These are phyloP conservation scores for Hetaerina titia DNA, from an alignment of 2,888 invertebrate species.

Conservation along the genomic window DNA sequence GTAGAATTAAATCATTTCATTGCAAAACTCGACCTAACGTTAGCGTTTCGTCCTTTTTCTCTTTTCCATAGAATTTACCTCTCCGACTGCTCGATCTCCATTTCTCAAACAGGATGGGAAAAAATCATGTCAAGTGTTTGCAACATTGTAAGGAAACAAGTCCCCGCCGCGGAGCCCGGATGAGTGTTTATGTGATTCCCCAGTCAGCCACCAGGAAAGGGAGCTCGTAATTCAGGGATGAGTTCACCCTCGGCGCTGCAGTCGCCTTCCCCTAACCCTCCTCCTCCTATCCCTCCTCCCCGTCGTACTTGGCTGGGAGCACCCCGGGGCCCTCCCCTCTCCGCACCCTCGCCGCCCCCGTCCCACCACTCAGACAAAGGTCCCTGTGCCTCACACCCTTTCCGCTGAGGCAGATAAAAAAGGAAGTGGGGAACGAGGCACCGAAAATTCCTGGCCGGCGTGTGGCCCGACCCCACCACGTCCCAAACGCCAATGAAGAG, in stretches of 20 bases:
- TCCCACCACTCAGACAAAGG: neutral
- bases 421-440: conserved; percentile 61
- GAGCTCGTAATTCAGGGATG: conserved; percentile 67
- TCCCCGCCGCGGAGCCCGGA: conserved; percentile 46
- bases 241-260: conserved; percentile 67
- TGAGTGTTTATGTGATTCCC: conserved; percentile 65
- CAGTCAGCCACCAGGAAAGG: conserved; percentile 66
- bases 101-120: neutral
- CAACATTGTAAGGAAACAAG: conserved; percentile 45
- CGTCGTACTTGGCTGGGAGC: conserved; percentile 30
- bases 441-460: conserved; percentile 62
- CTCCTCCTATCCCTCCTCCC: neutral
- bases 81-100: neutral
- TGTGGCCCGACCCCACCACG: conserved; percentile 61
- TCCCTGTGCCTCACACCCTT: neutral
- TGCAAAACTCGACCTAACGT: no score
- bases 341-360: neutral
- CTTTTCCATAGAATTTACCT: neutral
- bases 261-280: conserved; percentile 42
- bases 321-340: neutral
- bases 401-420: conserved; percentile 47
- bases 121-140: conserved; percentile 56
- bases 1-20: no score
- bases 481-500: conserved; percentile 68
- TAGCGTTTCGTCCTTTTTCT: no score